Percentiles rank a stretch among this genome's conserved stretches.
These are phyloP conservation scores for Eurosta solidaginis DNA, from an alignment of 1,140 invertebrate species.

Conservation along the genomic window DNA sequence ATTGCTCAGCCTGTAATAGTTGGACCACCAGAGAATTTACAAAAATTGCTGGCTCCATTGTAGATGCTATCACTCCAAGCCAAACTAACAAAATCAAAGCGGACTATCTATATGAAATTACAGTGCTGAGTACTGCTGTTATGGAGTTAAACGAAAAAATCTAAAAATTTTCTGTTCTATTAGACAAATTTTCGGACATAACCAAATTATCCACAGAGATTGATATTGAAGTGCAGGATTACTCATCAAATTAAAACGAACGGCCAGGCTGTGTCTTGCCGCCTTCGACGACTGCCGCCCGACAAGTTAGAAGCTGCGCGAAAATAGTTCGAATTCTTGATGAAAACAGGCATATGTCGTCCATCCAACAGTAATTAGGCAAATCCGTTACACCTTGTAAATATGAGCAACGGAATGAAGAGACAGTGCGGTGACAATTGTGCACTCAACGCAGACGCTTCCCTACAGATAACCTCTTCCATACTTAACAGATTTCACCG, in stretches of 20 bases:
- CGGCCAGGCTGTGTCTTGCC: background rate
- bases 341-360: conserved; percentile 37
- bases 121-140: too few relatives aligned
- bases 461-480: conserved; percentile 54
- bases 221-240: too few relatives aligned
- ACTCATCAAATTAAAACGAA: background rate
- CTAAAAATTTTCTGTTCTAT: background rate
- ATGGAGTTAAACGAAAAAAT: too few relatives aligned
- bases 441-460: background rate
- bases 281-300: conserved; percentile 40
- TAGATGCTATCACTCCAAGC: too few relatives aligned
- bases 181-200: background rate
- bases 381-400: conserved; percentile 34
- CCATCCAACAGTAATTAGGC: background rate
- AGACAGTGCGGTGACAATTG: too few relatives aligned
- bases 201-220: background rate
- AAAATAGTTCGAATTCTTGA: conserved; percentile 60
- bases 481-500: conserved; percentile 47
- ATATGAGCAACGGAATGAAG: too few relatives aligned
- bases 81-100: background rate
- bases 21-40: too few relatives aligned
- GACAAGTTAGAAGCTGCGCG: conserved; percentile 54
- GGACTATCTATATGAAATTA: too few relatives aligned
- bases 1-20: too few relatives aligned
- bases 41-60: too few relatives aligned